Percentiles rank a stretch among this genome's conserved stretches.
phyloP scores from a whole-genome alignment of 2,888 invertebrate genomes.

The Andrena dorsata region DNA sequence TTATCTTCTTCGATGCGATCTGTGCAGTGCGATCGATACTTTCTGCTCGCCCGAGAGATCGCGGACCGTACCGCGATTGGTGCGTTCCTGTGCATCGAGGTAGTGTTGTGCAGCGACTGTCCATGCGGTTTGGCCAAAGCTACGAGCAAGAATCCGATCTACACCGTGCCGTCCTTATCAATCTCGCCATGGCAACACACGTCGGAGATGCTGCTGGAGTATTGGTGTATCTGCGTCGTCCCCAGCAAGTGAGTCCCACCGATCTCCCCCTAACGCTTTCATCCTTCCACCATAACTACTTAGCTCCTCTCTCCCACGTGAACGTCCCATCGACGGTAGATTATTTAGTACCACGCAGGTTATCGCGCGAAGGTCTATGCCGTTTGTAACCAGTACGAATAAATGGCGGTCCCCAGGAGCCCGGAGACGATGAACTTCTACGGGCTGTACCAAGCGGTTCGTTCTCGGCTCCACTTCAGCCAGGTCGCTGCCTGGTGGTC shows the following conservation, averaged over 20 bases:
- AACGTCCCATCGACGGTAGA: neutral
- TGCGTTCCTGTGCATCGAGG: conserved; percentile 90
- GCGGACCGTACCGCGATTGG: conserved; percentile 78
- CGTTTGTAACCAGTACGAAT: conserved; percentile 1
- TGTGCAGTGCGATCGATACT: conserved; percentile 82
- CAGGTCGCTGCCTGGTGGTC: conserved; percentile 97
- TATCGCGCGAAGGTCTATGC: neutral
- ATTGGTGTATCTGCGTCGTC: conserved; percentile 92
- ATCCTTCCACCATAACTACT: neutral
- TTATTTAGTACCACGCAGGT: neutral
- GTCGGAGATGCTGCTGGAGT: conserved; percentile 90
- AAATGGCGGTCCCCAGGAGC: conserved; percentile 68
- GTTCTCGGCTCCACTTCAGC: conserved; percentile 98
- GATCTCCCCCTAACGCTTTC: no score
- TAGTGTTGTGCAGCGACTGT: conserved; percentile 91
- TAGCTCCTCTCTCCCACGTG: neutral
- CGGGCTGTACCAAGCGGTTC: conserved; percentile 95
- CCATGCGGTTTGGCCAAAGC: conserved; percentile 85
- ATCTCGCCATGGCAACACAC: conserved; percentile 82
- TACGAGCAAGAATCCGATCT: conserved; percentile 80
- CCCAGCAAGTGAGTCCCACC: conserved; percentile 86
- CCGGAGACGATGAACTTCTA: conserved; percentile 86
- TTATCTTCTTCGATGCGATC: neutral
- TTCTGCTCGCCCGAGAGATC: conserved; percentile 82
- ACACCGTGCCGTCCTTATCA: conserved; percentile 81